These are phyloP conservation scores for Nannospalax galili DNA, from an alignment of 2,113 vertebrate species.

Conservation along the genomic window DNA sequence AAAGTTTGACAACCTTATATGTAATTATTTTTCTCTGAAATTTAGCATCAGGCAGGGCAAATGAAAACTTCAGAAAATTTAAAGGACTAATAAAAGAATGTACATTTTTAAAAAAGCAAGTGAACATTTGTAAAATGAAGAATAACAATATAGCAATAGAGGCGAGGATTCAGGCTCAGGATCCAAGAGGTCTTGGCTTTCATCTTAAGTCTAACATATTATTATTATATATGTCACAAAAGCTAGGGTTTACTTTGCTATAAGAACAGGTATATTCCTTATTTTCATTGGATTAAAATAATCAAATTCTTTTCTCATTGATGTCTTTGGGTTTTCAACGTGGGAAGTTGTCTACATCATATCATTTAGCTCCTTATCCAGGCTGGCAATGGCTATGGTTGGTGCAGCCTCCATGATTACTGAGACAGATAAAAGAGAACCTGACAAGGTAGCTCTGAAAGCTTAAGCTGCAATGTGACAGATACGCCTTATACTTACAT, in stretches of 20 bases:
- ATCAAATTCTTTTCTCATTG: background rate
- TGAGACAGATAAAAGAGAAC: background rate
- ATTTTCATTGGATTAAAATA: background rate
- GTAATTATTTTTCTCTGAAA: background rate
- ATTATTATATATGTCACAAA: background rate
- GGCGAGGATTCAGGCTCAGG: background rate
- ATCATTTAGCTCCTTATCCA: background rate
- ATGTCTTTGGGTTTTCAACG: background rate
- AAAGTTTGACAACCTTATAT: constrained; percentile 2
- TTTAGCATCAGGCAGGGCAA: background rate
- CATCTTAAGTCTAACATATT: background rate
- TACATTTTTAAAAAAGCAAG: background rate
- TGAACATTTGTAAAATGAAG: background rate
- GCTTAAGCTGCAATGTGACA: background rate
- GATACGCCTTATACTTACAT: background rate
- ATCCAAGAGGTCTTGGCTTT: background rate
- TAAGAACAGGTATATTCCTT: background rate
- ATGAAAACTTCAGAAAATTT: background rate
- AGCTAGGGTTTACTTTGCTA: background rate
- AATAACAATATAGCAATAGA: background rate
- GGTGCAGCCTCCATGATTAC: background rate
- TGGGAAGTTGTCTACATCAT: background rate
- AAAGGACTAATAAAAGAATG: background rate
- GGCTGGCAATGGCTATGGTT: background rate
- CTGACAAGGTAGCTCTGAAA: background rate